Evolutionary conservation across 1,140 invertebrate genomes (phyloP), one percentile per base, ranked within the genome.

Genomic region (Frieseomelitta varia): DNA sequence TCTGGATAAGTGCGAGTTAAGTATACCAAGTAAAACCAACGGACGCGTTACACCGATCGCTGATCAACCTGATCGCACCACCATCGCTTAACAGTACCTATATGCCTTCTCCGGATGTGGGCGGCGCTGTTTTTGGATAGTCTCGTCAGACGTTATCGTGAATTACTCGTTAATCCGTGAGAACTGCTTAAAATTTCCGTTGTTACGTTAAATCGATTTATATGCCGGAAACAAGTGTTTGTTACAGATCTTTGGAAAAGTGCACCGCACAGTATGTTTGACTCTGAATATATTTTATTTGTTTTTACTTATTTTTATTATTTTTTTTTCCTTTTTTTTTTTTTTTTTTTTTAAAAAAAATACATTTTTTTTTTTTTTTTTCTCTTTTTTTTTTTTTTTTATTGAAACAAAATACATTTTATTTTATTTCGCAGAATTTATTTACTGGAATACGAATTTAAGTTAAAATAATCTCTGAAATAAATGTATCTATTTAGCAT

Each of bases 51-150:
- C 67, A 88, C 77, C 58, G 90, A 91, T 89, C 85, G 55, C 67
- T 56, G 76, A 84, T 86, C 78, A 81, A 86, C 77, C 76, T 76
- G 88, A 89, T 83, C 79, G 68, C 77, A 81, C 80, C 72, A 55
- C 65, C 86, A 75, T 83, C 87, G 2, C 39, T 47, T 53, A 67
- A 51, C 79, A 67, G 69, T 75, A 47, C 39, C 39, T 47, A 83
- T 61, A 61, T 61, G 11, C 81, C 84, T 75, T 82, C 87, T 91
- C 87, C 91, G 91, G 91, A 92, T 91, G 91, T 92, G 88, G 91
- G 91, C 91, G 91, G 86, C 87, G 63, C 87, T 87, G 85, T 85
- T 75, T 85, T 72, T 65, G 65, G 86, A 88, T 78, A 85, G 87
- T 65, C 72, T 67, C 73, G 87, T 79, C 87, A 30, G 84, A 79